Conservation (phyloP, 2,797 vertebrate genomes). For the Threskiornis aethiopicus region DNA sequence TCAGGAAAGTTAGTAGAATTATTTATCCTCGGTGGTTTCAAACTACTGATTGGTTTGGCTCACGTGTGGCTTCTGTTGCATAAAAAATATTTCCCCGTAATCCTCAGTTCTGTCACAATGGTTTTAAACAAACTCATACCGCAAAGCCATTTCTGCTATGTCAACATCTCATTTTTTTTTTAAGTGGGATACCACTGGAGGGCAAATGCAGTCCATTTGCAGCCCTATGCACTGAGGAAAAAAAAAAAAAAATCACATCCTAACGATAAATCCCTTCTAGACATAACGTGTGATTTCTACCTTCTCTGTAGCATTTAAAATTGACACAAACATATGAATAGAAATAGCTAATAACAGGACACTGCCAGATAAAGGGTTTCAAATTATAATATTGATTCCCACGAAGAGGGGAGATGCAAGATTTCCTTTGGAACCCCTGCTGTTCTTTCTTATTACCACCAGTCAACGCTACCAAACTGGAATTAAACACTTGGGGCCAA, state of each 20-base stretch:
- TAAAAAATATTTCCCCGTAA: not conserved
- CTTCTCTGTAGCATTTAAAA: not conserved
- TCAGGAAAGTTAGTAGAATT: conserved; percentile 19
- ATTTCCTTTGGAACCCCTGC: not conserved
- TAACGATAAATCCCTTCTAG: not conserved
- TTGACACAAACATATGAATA: not conserved
- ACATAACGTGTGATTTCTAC: not conserved
- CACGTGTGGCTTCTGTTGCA: not conserved
- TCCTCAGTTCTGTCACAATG: conserved; percentile 20
- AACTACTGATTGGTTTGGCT: conserved; percentile 24
- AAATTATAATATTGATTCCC: not conserved
- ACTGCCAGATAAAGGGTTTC: not conserved
- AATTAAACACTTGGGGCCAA: not conserved
- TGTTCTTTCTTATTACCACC: not conserved
- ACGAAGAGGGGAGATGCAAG: not conserved
- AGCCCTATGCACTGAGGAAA: not conserved
- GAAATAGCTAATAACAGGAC: not conserved
- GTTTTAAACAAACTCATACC: conserved; percentile 29
- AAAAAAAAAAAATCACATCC: not conserved
- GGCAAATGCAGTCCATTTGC: conserved; percentile 5
- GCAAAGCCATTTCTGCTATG: not conserved
- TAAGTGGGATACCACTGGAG: not conserved
- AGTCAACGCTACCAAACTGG: not conserved
- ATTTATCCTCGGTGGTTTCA: not conserved
- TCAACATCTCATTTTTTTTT: not conserved